These are phyloP conservation scores for Rosalia funebris DNA, from an alignment of 2,888 invertebrate genomes.

Conservation along the genomic window DNA sequence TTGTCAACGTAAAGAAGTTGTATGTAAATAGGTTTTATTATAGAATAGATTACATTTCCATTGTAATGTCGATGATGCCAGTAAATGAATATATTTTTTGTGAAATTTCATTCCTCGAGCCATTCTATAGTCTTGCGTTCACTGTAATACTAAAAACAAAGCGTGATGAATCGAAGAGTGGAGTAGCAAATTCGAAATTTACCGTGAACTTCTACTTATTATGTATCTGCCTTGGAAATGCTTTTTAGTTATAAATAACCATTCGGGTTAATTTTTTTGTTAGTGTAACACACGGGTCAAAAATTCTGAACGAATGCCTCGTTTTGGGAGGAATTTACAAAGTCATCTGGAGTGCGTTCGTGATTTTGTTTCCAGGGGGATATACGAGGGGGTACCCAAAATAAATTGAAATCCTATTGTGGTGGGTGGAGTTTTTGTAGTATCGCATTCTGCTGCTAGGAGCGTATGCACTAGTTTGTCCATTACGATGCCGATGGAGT, in stretches of 20 bases:
- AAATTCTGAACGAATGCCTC: not conserved
- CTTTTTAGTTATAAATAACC: not conserved
- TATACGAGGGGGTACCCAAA: too few species aligned
- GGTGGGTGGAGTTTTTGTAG: too few species aligned
- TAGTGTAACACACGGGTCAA: not conserved
- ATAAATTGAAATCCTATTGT: too few species aligned
- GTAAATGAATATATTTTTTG: conserved; percentile 22
- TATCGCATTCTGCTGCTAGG: too few species aligned
- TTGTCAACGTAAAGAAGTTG: conserved; percentile 10
- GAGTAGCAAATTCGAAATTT: conserved; percentile 33
- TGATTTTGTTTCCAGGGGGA: too few species aligned
- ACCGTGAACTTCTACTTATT: conserved; percentile 30
- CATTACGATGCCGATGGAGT: too few species aligned
- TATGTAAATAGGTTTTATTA: conserved; percentile 25
- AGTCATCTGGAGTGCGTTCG: not conserved
- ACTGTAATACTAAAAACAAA: conserved; percentile 27
- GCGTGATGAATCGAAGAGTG: conserved; percentile 32
- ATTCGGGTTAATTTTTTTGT: not conserved
- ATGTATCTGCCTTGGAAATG: conserved; percentile 2
- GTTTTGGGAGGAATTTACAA: not conserved
- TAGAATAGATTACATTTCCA: conserved; percentile 12
- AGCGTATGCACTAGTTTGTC: too few species aligned
- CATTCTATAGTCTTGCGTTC: not conserved
- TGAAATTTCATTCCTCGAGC: conserved; percentile 1
- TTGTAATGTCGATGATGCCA: conserved; percentile 15